Evolutionary conservation across 2,113 vertebrate genomes (phyloP).

Genomic region (Etia nguti): DNA sequence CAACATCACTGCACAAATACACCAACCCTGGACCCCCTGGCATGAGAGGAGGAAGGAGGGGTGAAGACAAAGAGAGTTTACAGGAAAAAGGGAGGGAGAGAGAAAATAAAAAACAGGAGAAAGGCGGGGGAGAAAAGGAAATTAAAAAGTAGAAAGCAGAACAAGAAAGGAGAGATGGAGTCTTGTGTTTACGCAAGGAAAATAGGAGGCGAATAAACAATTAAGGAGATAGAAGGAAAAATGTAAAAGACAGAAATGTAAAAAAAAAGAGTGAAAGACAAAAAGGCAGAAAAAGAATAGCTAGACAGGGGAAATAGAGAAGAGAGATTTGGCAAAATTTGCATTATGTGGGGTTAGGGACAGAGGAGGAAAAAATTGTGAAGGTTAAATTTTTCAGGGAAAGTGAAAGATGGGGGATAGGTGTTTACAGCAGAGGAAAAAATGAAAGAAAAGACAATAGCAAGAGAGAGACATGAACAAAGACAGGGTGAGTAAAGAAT

Average conservation of each 20-base stretch:
- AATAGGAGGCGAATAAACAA: not conserved
- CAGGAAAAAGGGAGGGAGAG: slow-evolving; percentile 29
- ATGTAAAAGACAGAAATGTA: not conserved
- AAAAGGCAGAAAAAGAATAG: not conserved
- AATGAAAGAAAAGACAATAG: not conserved
- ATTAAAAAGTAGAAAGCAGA: slow-evolving; percentile 47
- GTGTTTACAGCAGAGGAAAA: slow-evolving; percentile 1
- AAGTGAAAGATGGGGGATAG: not conserved
- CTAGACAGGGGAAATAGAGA: not conserved
- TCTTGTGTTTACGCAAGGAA: not conserved
- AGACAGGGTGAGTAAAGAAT: not conserved
- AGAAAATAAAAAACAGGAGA: not conserved
- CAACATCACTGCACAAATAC: slow-evolving; percentile 63
- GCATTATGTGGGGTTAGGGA: not conserved
- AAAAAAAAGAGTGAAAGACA: not conserved
- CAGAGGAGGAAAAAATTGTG: not conserved
- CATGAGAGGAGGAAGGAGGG: slow-evolving; percentile 24
- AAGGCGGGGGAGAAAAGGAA: slow-evolving; percentile 9
- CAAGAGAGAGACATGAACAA: not conserved
- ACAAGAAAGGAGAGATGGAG: not conserved
- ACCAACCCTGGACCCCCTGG: slow-evolving; percentile 55
- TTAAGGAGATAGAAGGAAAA: not conserved
- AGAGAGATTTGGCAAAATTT: not conserved
- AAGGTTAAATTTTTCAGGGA: not conserved
- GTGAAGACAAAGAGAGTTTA: slow-evolving; percentile 51